Percentiles rank a stretch among this genome's conserved stretches.
phyloP scores from a whole-genome alignment of 2,797 vertebrate genomes.

The Intellagama lesueurii region DNA sequence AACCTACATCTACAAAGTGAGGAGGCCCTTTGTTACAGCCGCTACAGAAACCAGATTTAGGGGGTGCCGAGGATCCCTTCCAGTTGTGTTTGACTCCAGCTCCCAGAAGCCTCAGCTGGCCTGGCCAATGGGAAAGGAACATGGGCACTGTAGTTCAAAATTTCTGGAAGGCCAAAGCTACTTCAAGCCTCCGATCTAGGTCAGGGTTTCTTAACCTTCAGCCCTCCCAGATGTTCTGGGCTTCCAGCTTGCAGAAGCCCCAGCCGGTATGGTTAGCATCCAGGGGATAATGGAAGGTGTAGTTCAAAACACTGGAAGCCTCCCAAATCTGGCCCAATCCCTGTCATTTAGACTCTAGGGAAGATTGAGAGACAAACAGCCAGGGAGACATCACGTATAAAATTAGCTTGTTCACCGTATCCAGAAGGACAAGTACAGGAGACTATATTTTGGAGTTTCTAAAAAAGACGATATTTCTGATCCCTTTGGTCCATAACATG shows the following conservation, averaged over 20 bases:
- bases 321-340: no score
- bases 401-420: not conserved
- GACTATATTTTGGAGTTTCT: not conserved
- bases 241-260: not conserved
- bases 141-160: no score
- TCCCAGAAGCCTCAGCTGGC: no score
- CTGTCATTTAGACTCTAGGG: not conserved
- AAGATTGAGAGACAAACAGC: not conserved
- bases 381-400: not conserved
- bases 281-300: no score
- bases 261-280: not conserved
- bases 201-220: not conserved
- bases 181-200: no score
- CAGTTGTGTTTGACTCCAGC: no score
- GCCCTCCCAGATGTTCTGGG: not conserved
- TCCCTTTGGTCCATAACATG: constrained; percentile 51
- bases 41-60: no score
- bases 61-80: no score
- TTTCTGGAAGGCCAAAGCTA: no score
- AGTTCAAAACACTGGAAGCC: no score
- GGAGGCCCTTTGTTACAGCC: no score
- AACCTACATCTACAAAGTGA: not conserved
- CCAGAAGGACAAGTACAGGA: not conserved
- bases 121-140: no score
- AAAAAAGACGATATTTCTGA: not conserved